Evolutionary conservation across 2,797 vertebrate genomes (phyloP), one percentile per base, ranked within the genome.

Genomic region (Ispidina picta): DNA sequence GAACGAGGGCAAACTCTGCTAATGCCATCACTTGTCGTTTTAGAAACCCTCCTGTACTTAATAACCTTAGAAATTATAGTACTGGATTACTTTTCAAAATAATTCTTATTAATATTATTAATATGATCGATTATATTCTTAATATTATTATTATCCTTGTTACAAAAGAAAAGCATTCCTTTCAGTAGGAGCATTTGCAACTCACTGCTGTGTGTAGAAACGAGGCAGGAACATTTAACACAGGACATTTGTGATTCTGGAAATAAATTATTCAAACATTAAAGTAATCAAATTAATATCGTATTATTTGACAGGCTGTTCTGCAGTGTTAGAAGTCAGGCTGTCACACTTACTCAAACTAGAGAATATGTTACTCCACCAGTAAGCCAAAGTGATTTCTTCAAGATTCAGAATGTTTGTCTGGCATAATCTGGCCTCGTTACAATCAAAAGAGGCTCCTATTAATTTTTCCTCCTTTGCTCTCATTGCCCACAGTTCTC

Each of bases 11-110:
- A 4, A 5, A 4, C 4, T 10, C 25, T 7, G 19, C 16, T 20
- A 2, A 1, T 3, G 22, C 26, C n/a, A 23, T 0, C 4, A 8
- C 49, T n/a, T n/a, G 15, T 2, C 4, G 1, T 3, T 5, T 33
- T 8, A 52, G 5, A 44, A 54, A 25, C 8, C 8, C 2, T 1
- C 11, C 37, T 16, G 2, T 3, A 1, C 2, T 70, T 41, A 21
- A 21, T 12, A 51, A 62, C 15, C 10, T 59, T n/a, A 10, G 26
- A 28, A 62, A 41, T 8, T 2, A 23, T 15, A 3, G 59, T 13
- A 3, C 35, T 7, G 19, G 2, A 5, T 39, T 55, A 12, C 3
- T 28, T 46, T 13, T 14, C 11, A 7, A 5, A 37, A 37, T 5
- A 37, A 37, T 37, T 37, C 35, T 37, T 29, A 55, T 11, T 55